phyloP scores from a whole-genome alignment of 2,888 invertebrate genomes.

The Cynaeus angustus region DNA sequence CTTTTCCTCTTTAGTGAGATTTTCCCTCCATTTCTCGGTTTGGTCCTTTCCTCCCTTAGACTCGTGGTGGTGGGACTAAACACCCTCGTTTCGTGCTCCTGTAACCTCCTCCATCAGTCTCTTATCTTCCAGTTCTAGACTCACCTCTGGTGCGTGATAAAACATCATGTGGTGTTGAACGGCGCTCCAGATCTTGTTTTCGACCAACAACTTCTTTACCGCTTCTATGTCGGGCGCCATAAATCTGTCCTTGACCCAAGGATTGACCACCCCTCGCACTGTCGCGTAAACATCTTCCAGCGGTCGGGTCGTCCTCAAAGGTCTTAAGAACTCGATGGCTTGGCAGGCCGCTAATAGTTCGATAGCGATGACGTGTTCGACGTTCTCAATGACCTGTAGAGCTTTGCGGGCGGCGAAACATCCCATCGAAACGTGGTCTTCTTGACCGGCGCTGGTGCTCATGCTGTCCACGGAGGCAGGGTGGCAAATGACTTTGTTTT shows the following conservation, averaged over 20 bases:
- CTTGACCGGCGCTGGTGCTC: conserved; percentile 79
- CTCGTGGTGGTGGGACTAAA: conserved; percentile 72
- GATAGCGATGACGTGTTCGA: conserved; percentile 78
- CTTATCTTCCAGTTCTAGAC: neutral
- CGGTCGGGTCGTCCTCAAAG: conserved; percentile 77
- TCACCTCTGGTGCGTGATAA: conserved; percentile 69
- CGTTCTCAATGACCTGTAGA: conserved; percentile 73
- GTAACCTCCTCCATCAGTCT: neutral
- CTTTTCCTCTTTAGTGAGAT: conserved; percentile 36
- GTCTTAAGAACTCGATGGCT: conserved; percentile 79
- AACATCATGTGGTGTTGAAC: conserved; percentile 71
- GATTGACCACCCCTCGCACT: conserved; percentile 73
- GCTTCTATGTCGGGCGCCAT: conserved; percentile 80
- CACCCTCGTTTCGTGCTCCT: conserved; percentile 70
- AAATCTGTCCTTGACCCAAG: conserved; percentile 77
- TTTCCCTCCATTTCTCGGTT: conserved; percentile 41
- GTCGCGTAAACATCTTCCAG: conserved; percentile 78
- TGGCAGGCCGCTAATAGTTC: conserved; percentile 80
- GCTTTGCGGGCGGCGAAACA: conserved; percentile 79
- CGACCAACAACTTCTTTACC: conserved; percentile 72
- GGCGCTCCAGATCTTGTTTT: conserved; percentile 74
- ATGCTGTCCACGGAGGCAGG: conserved; percentile 80
- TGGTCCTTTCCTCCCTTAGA: conserved; percentile 57
- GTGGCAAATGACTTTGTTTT: conserved; percentile 81
- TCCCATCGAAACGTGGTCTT: conserved; percentile 83